Conservation (phyloP, 2,113 vertebrate species). For the Oenanthe melanoleuca region DNA sequence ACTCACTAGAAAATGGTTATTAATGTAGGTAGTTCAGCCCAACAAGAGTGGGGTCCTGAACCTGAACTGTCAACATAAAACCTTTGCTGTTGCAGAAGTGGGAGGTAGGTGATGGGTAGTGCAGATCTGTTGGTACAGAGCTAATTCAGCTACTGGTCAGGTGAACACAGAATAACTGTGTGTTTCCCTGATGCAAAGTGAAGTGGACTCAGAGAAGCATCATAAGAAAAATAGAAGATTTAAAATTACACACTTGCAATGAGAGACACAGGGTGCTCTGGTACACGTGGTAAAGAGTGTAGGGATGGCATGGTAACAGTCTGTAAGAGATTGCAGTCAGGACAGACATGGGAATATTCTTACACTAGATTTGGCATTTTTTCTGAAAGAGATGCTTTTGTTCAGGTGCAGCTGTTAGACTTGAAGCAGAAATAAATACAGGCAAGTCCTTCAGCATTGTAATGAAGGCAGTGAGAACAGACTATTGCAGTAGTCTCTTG, state of each 20-base stretch:
- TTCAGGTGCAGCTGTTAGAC: neutral
- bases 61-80: neutral
- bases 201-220: neutral
- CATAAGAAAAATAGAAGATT: neutral
- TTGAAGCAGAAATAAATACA: constrained; percentile 43
- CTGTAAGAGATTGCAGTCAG: neutral
- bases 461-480: constrained; percentile 15
- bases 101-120: neutral
- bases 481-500: neutral
- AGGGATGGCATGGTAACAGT: neutral
- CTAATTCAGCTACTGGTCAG: neutral
- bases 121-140: neutral
- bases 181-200: neutral
- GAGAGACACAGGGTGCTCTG: neutral
- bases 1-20: neutral
- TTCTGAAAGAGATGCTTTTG: neutral
- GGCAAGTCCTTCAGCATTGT: neutral
- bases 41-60: neutral
- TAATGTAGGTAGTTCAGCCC: neutral
- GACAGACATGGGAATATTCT: neutral
- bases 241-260: neutral
- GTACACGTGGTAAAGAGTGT: neutral
- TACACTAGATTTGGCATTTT: neutral
- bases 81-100: neutral
- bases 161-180: neutral